Base-by-base conservation (phyloP, 2,113 vertebrate species). In the Anarrhichthys ocellatus region DNA sequence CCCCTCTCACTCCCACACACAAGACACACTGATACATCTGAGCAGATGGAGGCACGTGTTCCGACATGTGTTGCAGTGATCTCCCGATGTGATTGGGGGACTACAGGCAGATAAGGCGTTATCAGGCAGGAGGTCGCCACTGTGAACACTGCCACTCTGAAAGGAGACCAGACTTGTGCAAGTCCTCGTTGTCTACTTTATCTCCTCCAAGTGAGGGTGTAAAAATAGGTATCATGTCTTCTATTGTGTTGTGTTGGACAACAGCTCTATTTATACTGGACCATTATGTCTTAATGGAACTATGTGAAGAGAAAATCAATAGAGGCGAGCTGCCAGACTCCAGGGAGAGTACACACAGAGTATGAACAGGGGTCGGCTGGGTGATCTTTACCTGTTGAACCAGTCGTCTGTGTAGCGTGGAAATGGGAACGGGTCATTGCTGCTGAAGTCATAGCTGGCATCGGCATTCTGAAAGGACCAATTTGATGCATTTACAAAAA, bases 361-460 rank as follows among this genome's bases (percentile, higher is more conserved):
- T 29, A 2, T 7, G 58, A 79, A 80, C 70, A 76, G 70, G 36
- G 32, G 62, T 58, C 6, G 62, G 78, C 74, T 76, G 78, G 50
- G 75, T 71, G 83, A 83, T 73, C 65, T 87, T 94, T 96, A 99
- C 98, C 98, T 99, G 97, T 99, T 99, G 92, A 99, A 99, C 98
- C 98, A 99, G 96, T 99, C 98, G 7, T 99, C 97, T 68, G 98
- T 99, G 75, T 99, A 99, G 78, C 98, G 97, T 3, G 98, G 98
- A 72, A 99, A 99, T 0, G 98, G 98, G 77, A 93, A 99, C 4
- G 97, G 98, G 89, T 99, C 98, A 0, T 99, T 99, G 92, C 98
- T 99, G 95, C 98, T 99, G 95, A 99, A 99, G 95, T 99, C 98
- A 0, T 98, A 99, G 94, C 98, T 99, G 88, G 98, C 98, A 83